Percentiles rank a stretch among this genome's conserved stretches.
phyloP scores from a whole-genome alignment of 2,888 invertebrate species.

The Malacosoma neustria region DNA sequence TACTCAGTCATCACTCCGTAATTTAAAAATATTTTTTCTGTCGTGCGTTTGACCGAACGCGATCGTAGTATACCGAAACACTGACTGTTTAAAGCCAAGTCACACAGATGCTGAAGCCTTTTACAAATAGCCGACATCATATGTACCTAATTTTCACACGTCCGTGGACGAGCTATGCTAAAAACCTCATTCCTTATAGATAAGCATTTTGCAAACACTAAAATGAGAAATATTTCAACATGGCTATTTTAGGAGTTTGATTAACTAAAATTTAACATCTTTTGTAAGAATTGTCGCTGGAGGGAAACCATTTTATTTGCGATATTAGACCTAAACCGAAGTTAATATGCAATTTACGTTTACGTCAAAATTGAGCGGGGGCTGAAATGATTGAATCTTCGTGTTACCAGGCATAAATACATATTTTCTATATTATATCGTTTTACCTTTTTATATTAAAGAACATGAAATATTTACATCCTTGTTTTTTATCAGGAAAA shows the following conservation, averaged over 20 bases:
- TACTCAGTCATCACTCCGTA: neutral
- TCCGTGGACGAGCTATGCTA: conserved; percentile 16
- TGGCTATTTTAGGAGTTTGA: no score
- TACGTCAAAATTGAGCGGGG: neutral
- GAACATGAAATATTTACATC: no score
- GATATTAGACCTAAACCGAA: neutral
- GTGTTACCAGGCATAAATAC: no score
- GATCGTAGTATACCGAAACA: conserved; percentile 22
- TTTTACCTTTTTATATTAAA: no score
- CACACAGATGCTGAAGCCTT: conserved; percentile 21
- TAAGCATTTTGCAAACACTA: conserved; percentile 7
- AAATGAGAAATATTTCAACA: no score
- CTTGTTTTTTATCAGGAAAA: no score
- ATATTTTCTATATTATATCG: no score
- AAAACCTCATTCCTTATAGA: conserved; percentile 19
- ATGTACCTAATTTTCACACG: conserved; percentile 15
- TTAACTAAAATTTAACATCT: no score
- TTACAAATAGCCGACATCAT: conserved; percentile 22
- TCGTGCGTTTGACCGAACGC: conserved; percentile 8
- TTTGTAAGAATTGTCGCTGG: no score
- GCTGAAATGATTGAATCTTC: no score
- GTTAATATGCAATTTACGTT: neutral
- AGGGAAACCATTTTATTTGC: no score
- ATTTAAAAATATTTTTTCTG: conserved; percentile 1
- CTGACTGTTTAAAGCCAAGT: conserved; percentile 20